These are phyloP conservation scores for Micrasema longulum DNA, from an alignment of 1,140 invertebrate genomes.

Conservation along the genomic window DNA sequence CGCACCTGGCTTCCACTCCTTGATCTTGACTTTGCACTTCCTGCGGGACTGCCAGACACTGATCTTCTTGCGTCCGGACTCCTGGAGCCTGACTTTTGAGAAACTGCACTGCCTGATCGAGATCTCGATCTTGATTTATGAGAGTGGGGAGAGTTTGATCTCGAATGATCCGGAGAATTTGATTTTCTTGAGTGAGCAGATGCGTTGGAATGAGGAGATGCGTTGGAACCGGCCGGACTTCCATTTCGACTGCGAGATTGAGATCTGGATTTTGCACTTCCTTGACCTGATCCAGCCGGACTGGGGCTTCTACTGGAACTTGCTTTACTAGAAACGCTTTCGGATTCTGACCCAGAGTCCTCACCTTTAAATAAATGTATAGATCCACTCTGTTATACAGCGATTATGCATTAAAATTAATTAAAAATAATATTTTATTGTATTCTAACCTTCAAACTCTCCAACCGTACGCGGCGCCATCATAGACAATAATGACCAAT, in stretches of 20 bases:
- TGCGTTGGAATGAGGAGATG: slow-evolving; percentile 56
- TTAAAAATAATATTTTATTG: slow-evolving; percentile 6
- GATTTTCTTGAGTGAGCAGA: slow-evolving; percentile 54
- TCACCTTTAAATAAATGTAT: slow-evolving; percentile 56
- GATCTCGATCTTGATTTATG: slow-evolving; percentile 55
- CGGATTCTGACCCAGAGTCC: slow-evolving; percentile 67
- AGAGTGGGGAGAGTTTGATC: slow-evolving; percentile 63
- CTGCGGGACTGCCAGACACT: slow-evolving; percentile 42
- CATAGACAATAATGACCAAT: slow-evolving; percentile 6
- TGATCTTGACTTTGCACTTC: slow-evolving; percentile 58
- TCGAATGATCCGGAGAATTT: slow-evolving; percentile 58
- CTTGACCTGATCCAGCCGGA: slow-evolving; percentile 60
- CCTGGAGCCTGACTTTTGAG: slow-evolving; percentile 45
- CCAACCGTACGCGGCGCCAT: slow-evolving; percentile 35
- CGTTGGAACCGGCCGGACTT: slow-evolving; percentile 60
- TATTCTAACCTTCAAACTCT: slow-evolving; percentile 42
- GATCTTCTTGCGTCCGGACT: slow-evolving; percentile 57
- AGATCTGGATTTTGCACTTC: slow-evolving; percentile 57
- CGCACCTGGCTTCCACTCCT: slow-evolving; percentile 49
- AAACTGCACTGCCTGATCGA: slow-evolving; percentile 45
- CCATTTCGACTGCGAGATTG: slow-evolving; percentile 62
- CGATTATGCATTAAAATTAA: too few relatives aligned
- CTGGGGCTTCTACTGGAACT: slow-evolving; percentile 67
- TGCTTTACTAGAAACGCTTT: slow-evolving; percentile 62
- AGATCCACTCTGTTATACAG: not conserved